Percentiles rank a stretch among this genome's conserved stretches.
These are phyloP conservation scores for Rhingia campestris DNA, from an alignment of 2,888 invertebrate species.

Conservation along the genomic window DNA sequence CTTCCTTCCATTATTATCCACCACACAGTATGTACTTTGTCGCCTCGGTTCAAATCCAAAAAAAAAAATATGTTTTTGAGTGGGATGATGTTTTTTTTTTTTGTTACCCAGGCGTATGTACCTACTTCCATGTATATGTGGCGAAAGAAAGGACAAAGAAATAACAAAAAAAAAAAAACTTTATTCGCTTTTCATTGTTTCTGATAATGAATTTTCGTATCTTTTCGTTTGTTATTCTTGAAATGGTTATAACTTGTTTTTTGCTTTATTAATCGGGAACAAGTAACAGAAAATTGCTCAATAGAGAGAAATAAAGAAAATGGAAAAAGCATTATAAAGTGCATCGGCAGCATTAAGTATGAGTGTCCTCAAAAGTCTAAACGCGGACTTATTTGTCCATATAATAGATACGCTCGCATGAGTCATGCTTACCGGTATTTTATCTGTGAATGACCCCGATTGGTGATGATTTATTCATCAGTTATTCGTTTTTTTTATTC, in stretches of 20 bases:
- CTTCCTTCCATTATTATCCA: conserved; percentile 35
- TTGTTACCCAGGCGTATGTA: conserved; percentile 16
- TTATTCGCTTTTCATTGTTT: conserved; percentile 41
- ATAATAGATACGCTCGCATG: conserved; percentile 29
- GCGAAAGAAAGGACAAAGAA: conserved; percentile 46
- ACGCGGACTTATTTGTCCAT: conserved; percentile 42
- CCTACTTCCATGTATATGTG: neutral
- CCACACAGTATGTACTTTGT: neutral
- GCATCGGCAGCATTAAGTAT: conserved; percentile 33
- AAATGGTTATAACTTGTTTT: conserved; percentile 26
- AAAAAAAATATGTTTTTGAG: conserved; percentile 44
- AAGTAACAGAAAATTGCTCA: conserved; percentile 41
- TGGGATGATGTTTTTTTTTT: conserved; percentile 48
- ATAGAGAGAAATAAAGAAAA: conserved; percentile 14
- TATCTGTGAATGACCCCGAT: conserved; percentile 73
- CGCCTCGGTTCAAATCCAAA: conserved; percentile 3
- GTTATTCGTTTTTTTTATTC: conserved; percentile 36
- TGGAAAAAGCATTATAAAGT: conserved; percentile 14
- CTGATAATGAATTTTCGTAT: conserved; percentile 43
- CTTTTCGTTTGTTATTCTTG: conserved; percentile 2
- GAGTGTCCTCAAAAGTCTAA: conserved; percentile 32
- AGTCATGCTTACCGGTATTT: conserved; percentile 69
- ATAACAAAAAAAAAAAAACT: conserved; percentile 12
- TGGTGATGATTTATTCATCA: conserved; percentile 62
- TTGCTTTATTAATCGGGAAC: conserved; percentile 32